These are phyloP conservation scores for Vanessa tameamea DNA, from an alignment of 1,140 invertebrate genomes.

Conservation along the genomic window DNA sequence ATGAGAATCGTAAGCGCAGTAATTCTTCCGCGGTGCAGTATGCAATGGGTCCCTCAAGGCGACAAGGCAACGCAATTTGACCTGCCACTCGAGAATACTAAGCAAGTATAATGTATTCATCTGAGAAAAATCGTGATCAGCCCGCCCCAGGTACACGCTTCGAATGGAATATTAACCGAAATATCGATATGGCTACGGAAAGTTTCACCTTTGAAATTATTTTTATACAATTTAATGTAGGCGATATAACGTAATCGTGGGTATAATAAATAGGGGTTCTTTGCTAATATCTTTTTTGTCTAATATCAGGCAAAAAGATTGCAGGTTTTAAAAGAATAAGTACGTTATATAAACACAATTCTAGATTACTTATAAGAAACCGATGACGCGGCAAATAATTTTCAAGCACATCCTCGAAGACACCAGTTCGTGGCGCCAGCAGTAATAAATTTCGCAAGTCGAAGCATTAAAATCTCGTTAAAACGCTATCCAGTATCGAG, in stretches of 20 bases:
- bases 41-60: slow-evolving; percentile 55
- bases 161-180: slow-evolving; percentile 37
- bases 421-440: slow-evolving; percentile 57
- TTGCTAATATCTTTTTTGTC: no score
- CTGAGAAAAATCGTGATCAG: slow-evolving; percentile 59
- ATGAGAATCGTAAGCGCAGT: slow-evolving; percentile 29
- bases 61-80: slow-evolving; percentile 72
- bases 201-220: background rate
- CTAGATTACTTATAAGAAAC: slow-evolving; percentile 17
- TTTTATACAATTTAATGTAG: background rate
- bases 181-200: slow-evolving; percentile 20
- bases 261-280: no score
- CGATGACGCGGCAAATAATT: slow-evolving; percentile 46
- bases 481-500: slow-evolving; percentile 58
- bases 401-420: slow-evolving; percentile 51
- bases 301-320: no score
- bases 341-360: background rate
- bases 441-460: slow-evolving; percentile 65
- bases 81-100: slow-evolving; percentile 54
- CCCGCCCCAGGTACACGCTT: slow-evolving; percentile 43
- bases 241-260: background rate
- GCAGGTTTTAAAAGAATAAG: background rate
- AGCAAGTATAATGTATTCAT: slow-evolving; percentile 62
- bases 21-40: slow-evolving; percentile 51
- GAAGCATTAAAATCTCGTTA: slow-evolving; percentile 75